Base-by-base conservation (phyloP, 2,113 vertebrate species). In the Spilogale gracilis region DNA sequence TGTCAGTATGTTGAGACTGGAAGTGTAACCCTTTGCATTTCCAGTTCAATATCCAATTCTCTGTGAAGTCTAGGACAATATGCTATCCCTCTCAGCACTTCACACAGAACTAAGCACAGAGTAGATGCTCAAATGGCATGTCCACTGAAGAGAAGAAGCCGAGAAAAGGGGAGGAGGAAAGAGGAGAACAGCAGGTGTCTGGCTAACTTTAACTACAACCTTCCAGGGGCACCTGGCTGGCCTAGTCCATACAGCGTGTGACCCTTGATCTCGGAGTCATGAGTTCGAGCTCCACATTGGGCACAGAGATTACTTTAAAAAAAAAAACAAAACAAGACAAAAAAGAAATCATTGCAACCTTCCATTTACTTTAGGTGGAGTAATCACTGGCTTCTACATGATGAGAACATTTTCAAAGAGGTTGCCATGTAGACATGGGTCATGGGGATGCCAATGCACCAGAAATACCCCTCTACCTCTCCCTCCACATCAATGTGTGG, bases 321-420 rank as follows among this genome's bases (percentile, higher is more conserved):
- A 60, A 9, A 58, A 60, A 60, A 2, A 60, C 2, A 21, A 60
- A 60, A 23, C 27, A 63, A 27, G 61, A 63, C 3, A 14, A 12
- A 65, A 67, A 67, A 67, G 30, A n/a, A 67, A 67, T 67, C 16
- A 69, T 69, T 69, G 65, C 65, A n/a, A n/a, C 18, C 38, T 73
- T 43, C 18, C 69, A 71, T 3, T 63, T 97, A 98, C 97, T 69
- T 83, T 98, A n/a, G 23, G 58, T 91, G 82, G 97, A 93, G 74
- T 91, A 45, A 45, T 97, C 38, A 12, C 4, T 0, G 96, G 94
- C 56, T 91, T 96, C 85, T 84, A 92, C 1, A 32, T 0, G 3
- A 30, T 84, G 11, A 98, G 80, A 9, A 98, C 85, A 63, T 97
- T 98, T 89, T 98, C 98, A n/a, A 86, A 98, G 71, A 98, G 61